phyloP scores from a whole-genome alignment of 1,140 invertebrate species.

The Magallana ariakensis region DNA sequence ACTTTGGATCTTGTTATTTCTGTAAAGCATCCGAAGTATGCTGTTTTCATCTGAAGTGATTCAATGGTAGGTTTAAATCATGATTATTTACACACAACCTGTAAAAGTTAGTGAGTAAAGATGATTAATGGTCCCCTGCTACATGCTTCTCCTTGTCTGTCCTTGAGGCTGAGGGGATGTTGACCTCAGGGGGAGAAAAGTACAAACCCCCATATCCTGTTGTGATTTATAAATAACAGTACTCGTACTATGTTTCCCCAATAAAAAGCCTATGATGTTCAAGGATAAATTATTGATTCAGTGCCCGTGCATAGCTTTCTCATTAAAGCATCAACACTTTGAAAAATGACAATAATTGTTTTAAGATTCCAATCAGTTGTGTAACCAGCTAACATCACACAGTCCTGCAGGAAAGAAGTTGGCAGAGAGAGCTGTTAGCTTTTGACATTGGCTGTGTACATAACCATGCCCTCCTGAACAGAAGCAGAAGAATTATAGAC shows the following conservation, averaged over 20 bases:
- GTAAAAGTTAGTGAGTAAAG: not conserved
- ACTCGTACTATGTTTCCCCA: not conserved
- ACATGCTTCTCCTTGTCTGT: constrained; percentile 1
- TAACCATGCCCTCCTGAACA: constrained; percentile 19
- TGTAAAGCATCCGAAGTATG: not conserved
- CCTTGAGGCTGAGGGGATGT: constrained; percentile 10
- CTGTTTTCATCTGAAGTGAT: not conserved
- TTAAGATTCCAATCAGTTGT: constrained; percentile 29
- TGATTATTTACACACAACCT: not conserved
- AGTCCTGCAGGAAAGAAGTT: constrained; percentile 33
- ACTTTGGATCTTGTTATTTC: not conserved
- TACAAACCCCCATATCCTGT: constrained; percentile 12
- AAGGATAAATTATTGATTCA: constrained; percentile 34
- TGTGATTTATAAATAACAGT: constrained; percentile 3
- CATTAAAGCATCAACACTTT: constrained; percentile 35
- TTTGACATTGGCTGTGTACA: constrained; percentile 29
- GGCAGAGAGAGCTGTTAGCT: constrained; percentile 14
- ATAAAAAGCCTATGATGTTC: constrained; percentile 25
- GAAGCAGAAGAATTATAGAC: not conserved
- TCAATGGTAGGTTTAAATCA: not conserved
- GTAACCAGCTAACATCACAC: constrained; percentile 22
- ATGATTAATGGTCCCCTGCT: constrained; percentile 8
- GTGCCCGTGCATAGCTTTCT: constrained; percentile 8
- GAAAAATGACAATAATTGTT: constrained; percentile 39
- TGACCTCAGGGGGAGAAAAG: not conserved